These are phyloP conservation scores for Aporophyla lueneburgensis DNA, from an alignment of 2,888 invertebrate genomes.

Conservation along the genomic window DNA sequence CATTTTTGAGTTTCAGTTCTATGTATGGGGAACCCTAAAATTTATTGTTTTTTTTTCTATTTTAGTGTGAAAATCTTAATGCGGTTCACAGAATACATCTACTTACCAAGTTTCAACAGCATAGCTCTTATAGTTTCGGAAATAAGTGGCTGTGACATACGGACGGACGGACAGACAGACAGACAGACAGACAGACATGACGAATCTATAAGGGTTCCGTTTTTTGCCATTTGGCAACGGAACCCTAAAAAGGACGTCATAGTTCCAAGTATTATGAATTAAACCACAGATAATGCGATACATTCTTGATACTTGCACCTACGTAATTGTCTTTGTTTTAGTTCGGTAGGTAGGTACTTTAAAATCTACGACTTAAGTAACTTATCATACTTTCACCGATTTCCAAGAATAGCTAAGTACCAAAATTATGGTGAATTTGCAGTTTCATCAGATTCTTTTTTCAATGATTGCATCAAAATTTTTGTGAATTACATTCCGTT, in stretches of 20 bases:
- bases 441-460: background rate
- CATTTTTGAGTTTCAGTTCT: no score
- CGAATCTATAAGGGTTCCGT: no score
- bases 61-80: no score
- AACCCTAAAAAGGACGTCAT: background rate
- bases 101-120: no score
- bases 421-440: background rate
- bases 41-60: no score
- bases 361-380: background rate
- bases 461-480: background rate
- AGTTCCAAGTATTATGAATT: slow-evolving; percentile 16
- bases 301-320: slow-evolving; percentile 19
- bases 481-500: background rate
- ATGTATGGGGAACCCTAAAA: no score
- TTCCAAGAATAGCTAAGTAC: background rate
- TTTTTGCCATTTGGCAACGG: no score
- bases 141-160: no score
- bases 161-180: no score
- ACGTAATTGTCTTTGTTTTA: slow-evolving; percentile 26
- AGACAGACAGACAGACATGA: no score
- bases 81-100: no score
- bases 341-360: background rate
- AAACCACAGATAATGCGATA: slow-evolving; percentile 31
- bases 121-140: no score
- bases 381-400: background rate